Conservation (phyloP, 30 jellyfish, hydroid and myxozoan genomes). For the Aurelia aurita region DNA sequence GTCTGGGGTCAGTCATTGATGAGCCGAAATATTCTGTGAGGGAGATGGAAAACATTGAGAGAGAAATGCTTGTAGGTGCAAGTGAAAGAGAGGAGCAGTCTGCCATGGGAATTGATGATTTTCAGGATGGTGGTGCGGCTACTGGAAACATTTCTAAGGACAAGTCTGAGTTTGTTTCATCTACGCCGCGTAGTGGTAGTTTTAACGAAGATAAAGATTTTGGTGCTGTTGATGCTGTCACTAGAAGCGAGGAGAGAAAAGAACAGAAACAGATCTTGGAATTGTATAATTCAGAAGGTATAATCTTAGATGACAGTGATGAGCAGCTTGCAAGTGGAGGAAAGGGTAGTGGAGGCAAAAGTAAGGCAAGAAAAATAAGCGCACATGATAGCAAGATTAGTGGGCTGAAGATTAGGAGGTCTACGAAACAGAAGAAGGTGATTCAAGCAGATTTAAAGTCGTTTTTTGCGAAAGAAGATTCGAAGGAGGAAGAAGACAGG, state of each 20-base stretch:
- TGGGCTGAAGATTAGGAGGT: conserved; percentile 42
- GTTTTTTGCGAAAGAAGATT: conserved; percentile 16
- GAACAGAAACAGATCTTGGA: conserved; percentile 43
- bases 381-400: conserved; percentile 13
- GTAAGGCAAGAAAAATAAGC: neutral
- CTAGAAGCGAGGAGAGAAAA: neutral
- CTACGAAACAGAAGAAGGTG: conserved; percentile 56
- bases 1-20: neutral
- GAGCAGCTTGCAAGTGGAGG: neutral
- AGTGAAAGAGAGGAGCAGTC: neutral
- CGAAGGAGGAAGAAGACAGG: neutral
- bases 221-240: neutral
- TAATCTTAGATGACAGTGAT: conserved; percentile 30
- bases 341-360: conserved; percentile 10
- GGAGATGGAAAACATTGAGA: no score
- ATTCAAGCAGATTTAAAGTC: conserved; percentile 64
- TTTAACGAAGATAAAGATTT: neutral
- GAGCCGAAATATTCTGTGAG: neutral
- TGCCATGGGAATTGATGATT: neutral
- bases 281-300: conserved; percentile 51
- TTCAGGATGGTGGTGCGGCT: neutral
- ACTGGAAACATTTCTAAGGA: neutral
- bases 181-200: neutral
- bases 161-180: neutral
- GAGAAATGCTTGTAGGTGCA: neutral